These are phyloP conservation scores for Coenobita brevimanus DNA, from an alignment of 1,140 invertebrate genomes.

Conservation along the genomic window DNA sequence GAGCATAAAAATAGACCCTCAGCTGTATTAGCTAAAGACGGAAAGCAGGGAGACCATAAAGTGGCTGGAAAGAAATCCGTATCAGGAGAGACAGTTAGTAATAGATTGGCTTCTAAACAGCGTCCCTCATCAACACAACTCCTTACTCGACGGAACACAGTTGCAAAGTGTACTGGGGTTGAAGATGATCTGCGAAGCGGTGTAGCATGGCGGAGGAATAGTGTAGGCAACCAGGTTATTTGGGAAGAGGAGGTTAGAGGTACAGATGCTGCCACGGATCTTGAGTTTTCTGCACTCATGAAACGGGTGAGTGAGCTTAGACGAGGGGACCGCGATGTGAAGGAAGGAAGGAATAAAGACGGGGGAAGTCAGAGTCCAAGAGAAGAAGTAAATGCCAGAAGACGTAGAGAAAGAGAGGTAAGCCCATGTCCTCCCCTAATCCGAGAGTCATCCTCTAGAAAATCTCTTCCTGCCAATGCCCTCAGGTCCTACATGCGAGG, in stretches of 20 bases:
- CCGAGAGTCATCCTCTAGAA: constrained; percentile 18
- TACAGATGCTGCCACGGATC: constrained; percentile 52
- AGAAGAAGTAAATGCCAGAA: too few species aligned
- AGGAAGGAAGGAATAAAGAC: not conserved
- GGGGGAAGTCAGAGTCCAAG: not conserved
- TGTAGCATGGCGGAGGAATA: not conserved
- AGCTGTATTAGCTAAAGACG: too few species aligned
- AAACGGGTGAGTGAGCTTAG: constrained; percentile 24
- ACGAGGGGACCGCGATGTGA: not conserved
- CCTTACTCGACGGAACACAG: constrained; percentile 46
- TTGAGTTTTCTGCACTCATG: constrained; percentile 51
- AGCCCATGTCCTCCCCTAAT: not conserved
- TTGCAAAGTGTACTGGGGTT: constrained; percentile 40
- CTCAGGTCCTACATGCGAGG: constrained; percentile 52
- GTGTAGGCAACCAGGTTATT: constrained; percentile 9
- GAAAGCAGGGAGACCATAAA: not conserved
- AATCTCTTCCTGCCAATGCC: constrained; percentile 41
- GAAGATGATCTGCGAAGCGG: constrained; percentile 12
- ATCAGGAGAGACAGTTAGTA: constrained; percentile 20
- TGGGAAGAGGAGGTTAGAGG: constrained; percentile 30
- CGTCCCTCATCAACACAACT: not conserved
- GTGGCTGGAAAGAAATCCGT: not conserved
- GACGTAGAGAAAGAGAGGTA: too few species aligned
- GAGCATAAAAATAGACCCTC: not conserved
- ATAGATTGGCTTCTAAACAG: constrained; percentile 3